Evolutionary conservation across 2,113 vertebrate genomes (phyloP).

Genomic region (Zingel zingel): DNA sequence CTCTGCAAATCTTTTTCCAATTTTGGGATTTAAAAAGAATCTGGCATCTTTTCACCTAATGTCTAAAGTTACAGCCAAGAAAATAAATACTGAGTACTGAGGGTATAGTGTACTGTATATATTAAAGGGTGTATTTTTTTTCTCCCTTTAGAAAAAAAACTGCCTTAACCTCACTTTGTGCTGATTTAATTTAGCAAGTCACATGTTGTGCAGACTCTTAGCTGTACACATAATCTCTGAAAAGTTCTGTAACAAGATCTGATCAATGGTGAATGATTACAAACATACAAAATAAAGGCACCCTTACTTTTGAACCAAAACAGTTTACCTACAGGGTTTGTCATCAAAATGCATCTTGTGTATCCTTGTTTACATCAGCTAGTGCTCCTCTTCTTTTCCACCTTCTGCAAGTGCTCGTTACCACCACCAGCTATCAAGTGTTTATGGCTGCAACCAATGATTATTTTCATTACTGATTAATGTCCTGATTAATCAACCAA

Average conservation of each 20-base stretch:
- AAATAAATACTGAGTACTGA: constrained; percentile 13
- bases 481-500: background rate
- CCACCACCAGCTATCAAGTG: background rate
- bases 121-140: background rate
- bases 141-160: background rate
- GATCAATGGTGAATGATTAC: background rate
- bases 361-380: background rate
- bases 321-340: background rate
- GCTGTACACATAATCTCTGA: background rate
- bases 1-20: constrained; percentile 36
- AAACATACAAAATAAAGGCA: background rate
- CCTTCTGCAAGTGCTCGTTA: too few relatives aligned
- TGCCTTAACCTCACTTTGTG: constrained; percentile 1
- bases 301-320: background rate
- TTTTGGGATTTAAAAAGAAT: constrained; percentile 15
- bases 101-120: constrained; percentile 9
- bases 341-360: background rate
- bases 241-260: background rate
- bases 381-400: too few relatives aligned
- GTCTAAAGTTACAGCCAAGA: constrained; percentile 45
- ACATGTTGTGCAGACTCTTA: background rate
- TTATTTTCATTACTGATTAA: background rate
- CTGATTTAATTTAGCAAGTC: constrained; percentile 2
- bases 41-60: constrained; percentile 16
- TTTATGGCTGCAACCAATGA: background rate